Evolutionary conservation across 2,113 vertebrate species (phyloP).

Genomic region (Pomatostomus ruficeps): DNA sequence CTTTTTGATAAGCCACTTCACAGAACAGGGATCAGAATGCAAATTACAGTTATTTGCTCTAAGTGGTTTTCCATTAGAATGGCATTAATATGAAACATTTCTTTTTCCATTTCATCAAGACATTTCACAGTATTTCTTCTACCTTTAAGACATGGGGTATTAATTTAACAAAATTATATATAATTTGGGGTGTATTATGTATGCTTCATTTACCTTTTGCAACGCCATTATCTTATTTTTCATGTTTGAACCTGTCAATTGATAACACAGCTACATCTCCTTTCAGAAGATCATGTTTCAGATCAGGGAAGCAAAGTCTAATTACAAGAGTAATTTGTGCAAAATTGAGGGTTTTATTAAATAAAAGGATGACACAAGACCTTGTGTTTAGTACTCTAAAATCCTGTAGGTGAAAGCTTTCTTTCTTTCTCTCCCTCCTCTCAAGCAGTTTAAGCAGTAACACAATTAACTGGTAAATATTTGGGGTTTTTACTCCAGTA

Average conservation of each 20-base stretch:
- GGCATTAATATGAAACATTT: conserved; percentile 63
- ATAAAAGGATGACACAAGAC: conserved; percentile 78
- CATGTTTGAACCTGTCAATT: conserved; percentile 35
- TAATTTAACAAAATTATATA: conserved; percentile 63
- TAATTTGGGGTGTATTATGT: conserved; percentile 43
- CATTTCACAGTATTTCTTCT: conserved; percentile 50
- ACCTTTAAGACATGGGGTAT: conserved; percentile 34
- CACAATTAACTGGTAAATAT: not conserved
- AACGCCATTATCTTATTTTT: conserved; percentile 15
- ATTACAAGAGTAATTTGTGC: conserved; percentile 26
- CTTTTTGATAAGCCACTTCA: conserved; percentile 63
- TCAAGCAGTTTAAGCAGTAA: not conserved
- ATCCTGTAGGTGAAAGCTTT: not conserved
- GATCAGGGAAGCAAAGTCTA: conserved; percentile 21
- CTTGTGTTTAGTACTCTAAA: conserved; percentile 73
- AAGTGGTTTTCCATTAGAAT: conserved; percentile 68
- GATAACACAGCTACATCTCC: not conserved
- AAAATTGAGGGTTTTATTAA: conserved; percentile 56
- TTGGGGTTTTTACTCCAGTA: not conserved
- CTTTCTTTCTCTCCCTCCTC: not conserved
- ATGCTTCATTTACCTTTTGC: conserved; percentile 38
- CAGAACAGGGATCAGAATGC: conserved; percentile 53
- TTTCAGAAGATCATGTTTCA: conserved; percentile 17
- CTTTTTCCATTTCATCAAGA: conserved; percentile 56
- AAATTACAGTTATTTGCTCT: conserved; percentile 70